A percentile compares a stretch with the other conserved stretches of the same genome.
Conservation (phyloP, 2,113 vertebrate species). For the Leucoraja erinaceus region DNA sequence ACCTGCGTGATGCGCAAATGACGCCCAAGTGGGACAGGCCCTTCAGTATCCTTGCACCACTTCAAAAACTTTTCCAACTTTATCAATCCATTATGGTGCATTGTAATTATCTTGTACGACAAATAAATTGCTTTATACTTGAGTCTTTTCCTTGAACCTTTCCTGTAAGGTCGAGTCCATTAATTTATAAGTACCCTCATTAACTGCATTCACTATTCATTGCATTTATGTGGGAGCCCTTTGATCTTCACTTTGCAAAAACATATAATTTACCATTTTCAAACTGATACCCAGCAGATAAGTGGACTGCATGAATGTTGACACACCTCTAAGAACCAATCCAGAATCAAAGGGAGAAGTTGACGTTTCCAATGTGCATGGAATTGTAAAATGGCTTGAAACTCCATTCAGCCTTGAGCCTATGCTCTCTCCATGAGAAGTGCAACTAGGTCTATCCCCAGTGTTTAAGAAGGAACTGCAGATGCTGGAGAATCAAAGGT, state of each 20-base stretch:
- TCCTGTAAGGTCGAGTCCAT: neutral
- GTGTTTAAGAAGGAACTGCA: too few species aligned
- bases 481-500: too few species aligned
- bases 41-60: neutral
- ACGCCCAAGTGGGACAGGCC: too few species aligned
- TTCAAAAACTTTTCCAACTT: neutral
- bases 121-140: neutral
- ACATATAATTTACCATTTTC: neutral
- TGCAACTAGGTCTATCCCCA: too few species aligned
- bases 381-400: too few species aligned
- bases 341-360: neutral
- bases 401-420: too few species aligned
- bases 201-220: neutral
- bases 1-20: too few species aligned
- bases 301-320: neutral
- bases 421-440: too few species aligned
- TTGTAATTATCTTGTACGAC: neutral
- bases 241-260: slow-evolving; percentile 7
- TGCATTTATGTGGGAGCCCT: neutral
- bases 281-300: neutral
- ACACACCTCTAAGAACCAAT: neutral
- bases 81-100: neutral
- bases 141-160: neutral
- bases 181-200: neutral
- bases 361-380: neutral